Conservation (phyloP, 2,113 vertebrate species). For the Cryptoleucopteryx plumbea region DNA sequence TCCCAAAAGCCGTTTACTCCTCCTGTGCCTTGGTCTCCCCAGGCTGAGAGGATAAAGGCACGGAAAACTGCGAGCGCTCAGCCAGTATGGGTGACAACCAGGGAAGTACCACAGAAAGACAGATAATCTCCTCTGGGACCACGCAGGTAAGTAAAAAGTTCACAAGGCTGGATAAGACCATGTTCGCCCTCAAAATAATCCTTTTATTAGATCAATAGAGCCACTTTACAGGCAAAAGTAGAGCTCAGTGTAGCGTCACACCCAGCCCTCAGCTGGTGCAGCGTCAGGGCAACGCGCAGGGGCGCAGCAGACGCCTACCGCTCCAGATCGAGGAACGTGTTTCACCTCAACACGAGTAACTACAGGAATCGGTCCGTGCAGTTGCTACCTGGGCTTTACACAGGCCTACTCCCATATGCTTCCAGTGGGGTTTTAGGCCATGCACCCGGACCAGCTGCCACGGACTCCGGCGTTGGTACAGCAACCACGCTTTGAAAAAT, state of each 20-base stretch:
- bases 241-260: neutral
- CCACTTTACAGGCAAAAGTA: neutral
- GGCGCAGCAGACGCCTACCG: neutral
- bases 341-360: neutral
- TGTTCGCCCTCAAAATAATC: neutral
- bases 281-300: neutral
- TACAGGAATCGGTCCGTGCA: rapidly evolving
- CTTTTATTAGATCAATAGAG: neutral
- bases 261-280: neutral
- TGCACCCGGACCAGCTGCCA: rapidly evolving
- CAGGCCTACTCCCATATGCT: rapidly evolving
- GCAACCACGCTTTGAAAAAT: rapidly evolving
- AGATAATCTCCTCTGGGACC: neutral
- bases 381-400: neutral
- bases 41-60: neutral
- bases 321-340: neutral
- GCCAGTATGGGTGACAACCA: neutral
- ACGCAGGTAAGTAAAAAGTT: neutral
- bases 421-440: neutral
- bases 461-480: rapidly evolving
- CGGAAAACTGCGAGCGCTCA: neutral
- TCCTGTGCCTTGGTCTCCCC: rapidly evolving
- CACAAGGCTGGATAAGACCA: neutral
- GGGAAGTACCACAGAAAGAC: neutral
- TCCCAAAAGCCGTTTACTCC: neutral